These are phyloP conservation scores for Parnassius mnemosyne DNA, from an alignment of 2,888 invertebrate species.

Conservation along the genomic window DNA sequence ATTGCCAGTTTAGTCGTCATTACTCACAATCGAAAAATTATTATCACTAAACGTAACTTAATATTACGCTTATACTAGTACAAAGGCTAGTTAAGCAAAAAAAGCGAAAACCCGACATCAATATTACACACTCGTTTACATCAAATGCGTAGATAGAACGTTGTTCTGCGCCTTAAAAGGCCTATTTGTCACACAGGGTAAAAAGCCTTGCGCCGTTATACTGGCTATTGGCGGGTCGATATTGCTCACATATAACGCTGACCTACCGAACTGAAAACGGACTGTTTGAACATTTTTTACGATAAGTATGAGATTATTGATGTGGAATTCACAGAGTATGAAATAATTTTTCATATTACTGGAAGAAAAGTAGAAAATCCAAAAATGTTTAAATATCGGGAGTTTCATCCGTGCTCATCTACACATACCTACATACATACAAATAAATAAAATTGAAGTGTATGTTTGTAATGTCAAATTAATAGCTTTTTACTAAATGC, in stretches of 20 bases:
- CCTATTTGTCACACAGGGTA: constrained; percentile 46
- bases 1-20: too few species aligned
- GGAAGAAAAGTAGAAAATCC: too few species aligned
- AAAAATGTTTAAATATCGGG: too few species aligned
- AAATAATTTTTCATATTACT: too few species aligned
- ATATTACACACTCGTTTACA: constrained; percentile 27
- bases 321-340: background rate
- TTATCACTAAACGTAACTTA: too few species aligned
- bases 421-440: too few species aligned
- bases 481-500: too few species aligned
- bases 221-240: constrained; percentile 37
- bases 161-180: constrained; percentile 42
- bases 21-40: too few species aligned
- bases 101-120: constrained; percentile 19
- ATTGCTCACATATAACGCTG: constrained; percentile 36
- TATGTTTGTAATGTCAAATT: too few species aligned
- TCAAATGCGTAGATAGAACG: constrained; percentile 34
- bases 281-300: constrained; percentile 29
- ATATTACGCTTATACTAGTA: too few species aligned
- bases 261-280: constrained; percentile 31
- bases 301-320: background rate
- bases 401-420: too few species aligned
- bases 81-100: background rate
- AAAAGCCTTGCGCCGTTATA: constrained; percentile 44
- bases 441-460: too few species aligned